Base-by-base conservation (phyloP, 2,797 vertebrate species). In the Geotria australis region DNA sequence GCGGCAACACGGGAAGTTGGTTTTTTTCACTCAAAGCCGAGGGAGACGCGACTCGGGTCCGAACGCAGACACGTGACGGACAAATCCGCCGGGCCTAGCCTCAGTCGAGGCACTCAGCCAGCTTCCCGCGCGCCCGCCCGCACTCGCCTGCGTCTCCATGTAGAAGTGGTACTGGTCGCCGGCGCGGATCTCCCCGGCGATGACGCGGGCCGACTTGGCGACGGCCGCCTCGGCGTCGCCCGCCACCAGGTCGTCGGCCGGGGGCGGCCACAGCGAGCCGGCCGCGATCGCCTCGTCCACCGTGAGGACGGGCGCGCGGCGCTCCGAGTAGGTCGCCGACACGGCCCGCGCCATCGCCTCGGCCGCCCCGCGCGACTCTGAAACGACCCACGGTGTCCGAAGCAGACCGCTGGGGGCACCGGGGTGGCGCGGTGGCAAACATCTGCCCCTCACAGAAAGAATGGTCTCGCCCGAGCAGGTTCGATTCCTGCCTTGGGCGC, bases 131-230 rank as follows among this genome's bases (percentile, higher is more conserved):
- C n/a, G n/a, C n/a, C n/a, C n/a, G n/a, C n/a, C n/a, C n/a, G 24
- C 24, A 24, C 24, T 57, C 57, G 57, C 59, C 59, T 57, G 59
- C 13, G 59, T 60, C 56, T 60, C 59, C 59, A 60, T 58, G 56
- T 60, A 10, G 46, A 60, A 57, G 57, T 60, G 59, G 15, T 56
- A 56, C 49, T 60, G 59, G 47, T 60, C 59, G 48, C 59, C 59
- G n/a, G 38, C 48, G 13, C 56, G 46, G 24, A 60, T 48, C 56
- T 60, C 56, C 15, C 59, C 59, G 11, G 60, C 47, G 49, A 49
- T 46, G 56, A 46, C 46, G 45, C 46, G 24, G 49, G 59, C 14
- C 46, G 59, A 56, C 7, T 8, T 8, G 38, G 56, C 47, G 46
- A 60, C 24, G 45, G 59, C 59, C 15, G 8, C 5, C 9, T 10